Percentiles rank a stretch among this genome's conserved stretches.
Conservation (phyloP, 2,113 vertebrate species). For the Larimichthys crocea region DNA sequence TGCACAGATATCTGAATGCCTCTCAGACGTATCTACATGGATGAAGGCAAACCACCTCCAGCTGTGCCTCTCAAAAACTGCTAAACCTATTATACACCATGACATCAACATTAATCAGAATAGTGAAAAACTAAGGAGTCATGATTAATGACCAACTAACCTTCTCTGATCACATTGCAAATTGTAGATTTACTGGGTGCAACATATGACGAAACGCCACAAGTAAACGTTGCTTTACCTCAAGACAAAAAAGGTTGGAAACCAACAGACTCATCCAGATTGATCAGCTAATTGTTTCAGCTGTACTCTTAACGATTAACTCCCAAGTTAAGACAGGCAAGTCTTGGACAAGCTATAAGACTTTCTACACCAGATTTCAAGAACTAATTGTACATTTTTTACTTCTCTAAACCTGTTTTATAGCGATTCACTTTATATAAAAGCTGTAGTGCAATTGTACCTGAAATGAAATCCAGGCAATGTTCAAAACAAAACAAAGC, state of each 20-base stretch:
- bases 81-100: no score
- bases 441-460: conserved; percentile 7
- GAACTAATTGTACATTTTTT: not conserved
- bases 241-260: not conserved
- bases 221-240: not conserved
- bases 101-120: no score
- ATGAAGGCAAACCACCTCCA: no score
- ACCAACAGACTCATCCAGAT: not conserved
- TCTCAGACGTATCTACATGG: no score
- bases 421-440: not conserved
- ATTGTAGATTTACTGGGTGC: no score
- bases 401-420: not conserved
- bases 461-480: conserved; percentile 23
- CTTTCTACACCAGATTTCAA: not conserved
- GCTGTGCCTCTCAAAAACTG: no score
- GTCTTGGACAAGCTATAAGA: not conserved
- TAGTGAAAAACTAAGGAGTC: no score
- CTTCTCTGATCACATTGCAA: no score
- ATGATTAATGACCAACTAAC: no score
- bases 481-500: conserved; percentile 23
- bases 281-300: no score
- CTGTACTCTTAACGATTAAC: not conserved
- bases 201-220: no score
- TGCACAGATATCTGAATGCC: no score
- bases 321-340: not conserved